Evolutionary conservation across 1,140 invertebrate species (phyloP).

Genomic region (Bacillus rossius): DNA sequence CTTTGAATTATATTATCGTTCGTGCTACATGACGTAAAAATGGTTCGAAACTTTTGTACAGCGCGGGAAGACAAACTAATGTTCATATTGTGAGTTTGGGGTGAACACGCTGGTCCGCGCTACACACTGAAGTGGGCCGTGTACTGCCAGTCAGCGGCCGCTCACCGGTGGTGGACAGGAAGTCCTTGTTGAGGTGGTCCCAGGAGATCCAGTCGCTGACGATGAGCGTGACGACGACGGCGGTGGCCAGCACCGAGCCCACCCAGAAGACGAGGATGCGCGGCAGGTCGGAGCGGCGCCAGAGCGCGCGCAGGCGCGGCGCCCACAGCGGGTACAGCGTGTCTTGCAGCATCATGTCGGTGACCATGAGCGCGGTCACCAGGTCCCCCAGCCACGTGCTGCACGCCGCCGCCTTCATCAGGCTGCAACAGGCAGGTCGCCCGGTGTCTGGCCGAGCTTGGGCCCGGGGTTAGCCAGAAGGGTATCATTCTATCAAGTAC

Average conservation of each 20-base stretch:
- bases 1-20: no score
- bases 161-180: slow-evolving; percentile 45
- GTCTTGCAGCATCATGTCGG: slow-evolving; percentile 55
- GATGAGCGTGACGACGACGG: slow-evolving; percentile 47
- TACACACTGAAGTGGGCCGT: no score
- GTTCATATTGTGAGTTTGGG: no score
- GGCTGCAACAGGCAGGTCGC: slow-evolving; percentile 34
- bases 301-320: slow-evolving; percentile 38
- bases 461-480: no score
- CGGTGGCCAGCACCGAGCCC: slow-evolving; percentile 40
- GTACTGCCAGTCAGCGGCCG: no score
- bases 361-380: slow-evolving; percentile 50
- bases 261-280: slow-evolving; percentile 51
- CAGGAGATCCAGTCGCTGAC: slow-evolving; percentile 49
- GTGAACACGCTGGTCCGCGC: no score
- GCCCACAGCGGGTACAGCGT: slow-evolving; percentile 50
- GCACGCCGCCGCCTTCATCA: slow-evolving; percentile 52
- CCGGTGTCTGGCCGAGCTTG: no score
- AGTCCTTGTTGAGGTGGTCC: slow-evolving; percentile 48
- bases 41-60: no score
- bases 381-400: slow-evolving; percentile 54
- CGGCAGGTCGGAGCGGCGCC: slow-evolving; percentile 39
- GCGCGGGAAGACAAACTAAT: no score
- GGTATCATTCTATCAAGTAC: no score
- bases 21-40: no score